phyloP scores from a whole-genome alignment of 2,113 vertebrate species.

The Psilopsiagon aurifrons region DNA sequence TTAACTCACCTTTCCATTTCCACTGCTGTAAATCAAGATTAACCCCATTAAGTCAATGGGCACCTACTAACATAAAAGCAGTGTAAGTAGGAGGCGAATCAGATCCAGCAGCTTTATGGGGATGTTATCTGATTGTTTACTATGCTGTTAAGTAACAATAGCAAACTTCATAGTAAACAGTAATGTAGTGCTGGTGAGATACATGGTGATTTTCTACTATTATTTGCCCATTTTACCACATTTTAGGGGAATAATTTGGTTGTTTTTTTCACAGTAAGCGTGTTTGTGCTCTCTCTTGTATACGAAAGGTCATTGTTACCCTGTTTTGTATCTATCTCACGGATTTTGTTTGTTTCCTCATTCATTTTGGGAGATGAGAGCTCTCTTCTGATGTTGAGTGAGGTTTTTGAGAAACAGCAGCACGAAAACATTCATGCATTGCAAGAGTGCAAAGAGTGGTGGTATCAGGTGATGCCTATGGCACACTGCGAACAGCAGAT shows the following conservation, averaged over 20 bases:
- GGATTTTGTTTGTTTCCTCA: neutral
- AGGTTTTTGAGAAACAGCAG: neutral
- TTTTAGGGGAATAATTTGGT: neutral
- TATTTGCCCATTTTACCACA: neutral
- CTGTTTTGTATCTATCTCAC: neutral
- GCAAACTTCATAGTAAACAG: neutral
- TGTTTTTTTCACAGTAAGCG: neutral
- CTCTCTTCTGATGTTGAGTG: neutral
- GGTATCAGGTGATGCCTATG: neutral
- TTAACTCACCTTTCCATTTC: conserved; percentile 10
- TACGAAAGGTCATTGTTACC: neutral
- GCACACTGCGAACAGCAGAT: neutral
- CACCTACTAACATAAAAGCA: neutral
- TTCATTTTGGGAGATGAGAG: neutral
- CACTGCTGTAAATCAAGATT: neutral
- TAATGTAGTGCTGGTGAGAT: neutral
- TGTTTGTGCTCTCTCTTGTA: neutral
- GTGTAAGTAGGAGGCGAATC: neutral
- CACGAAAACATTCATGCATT: neutral
- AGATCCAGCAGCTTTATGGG: neutral
- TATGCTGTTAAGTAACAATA: neutral
- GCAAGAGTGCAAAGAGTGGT: neutral
- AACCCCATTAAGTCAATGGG: conserved; percentile 13
- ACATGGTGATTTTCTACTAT: neutral
- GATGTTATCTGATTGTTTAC: conserved; percentile 25